Percentiles rank a stretch among this genome's conserved stretches.
These are phyloP conservation scores for Triplophysa dalaica DNA, from an alignment of 2,113 vertebrate genomes.

Conservation along the genomic window DNA sequence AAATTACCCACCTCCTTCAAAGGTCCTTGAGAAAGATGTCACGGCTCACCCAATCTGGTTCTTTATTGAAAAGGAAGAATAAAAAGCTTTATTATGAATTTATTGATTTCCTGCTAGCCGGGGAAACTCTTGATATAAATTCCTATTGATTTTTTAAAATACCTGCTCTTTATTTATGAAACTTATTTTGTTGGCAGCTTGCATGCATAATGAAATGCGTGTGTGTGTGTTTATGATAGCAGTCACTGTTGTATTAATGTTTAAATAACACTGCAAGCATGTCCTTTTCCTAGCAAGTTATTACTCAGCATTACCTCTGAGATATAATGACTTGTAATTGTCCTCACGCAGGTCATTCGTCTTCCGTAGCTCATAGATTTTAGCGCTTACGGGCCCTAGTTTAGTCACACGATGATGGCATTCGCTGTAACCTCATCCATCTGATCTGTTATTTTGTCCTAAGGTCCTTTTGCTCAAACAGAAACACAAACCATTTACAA, in stretches of 20 bases:
- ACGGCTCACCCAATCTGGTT: constrained; percentile 34
- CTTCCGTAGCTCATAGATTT: constrained; percentile 29
- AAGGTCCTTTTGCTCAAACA: neutral
- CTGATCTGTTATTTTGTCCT: constrained; percentile 13
- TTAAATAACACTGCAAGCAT: constrained; percentile 6
- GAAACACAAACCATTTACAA: neutral
- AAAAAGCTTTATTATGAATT: constrained; percentile 66
- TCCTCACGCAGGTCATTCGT: constrained; percentile 18
- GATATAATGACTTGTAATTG: constrained; percentile 40
- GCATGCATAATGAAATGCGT: constrained; percentile 54
- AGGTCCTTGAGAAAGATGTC: constrained; percentile 53
- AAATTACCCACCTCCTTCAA: constrained; percentile 51
- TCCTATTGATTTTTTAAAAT: constrained; percentile 70
- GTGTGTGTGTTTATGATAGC: constrained; percentile 16
- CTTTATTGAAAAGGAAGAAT: constrained; percentile 55
- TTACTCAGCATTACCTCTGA: constrained; percentile 25
- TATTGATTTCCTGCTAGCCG: constrained; percentile 72
- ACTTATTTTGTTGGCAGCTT: constrained; percentile 54
- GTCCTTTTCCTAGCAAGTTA: constrained; percentile 17
- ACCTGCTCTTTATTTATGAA: constrained; percentile 65
- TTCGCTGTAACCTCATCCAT: constrained; percentile 3
- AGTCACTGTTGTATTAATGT: neutral
- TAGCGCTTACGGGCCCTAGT: neutral
- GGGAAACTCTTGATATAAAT: constrained; percentile 65
- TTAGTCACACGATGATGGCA: constrained; percentile 19